A percentile compares a stretch with the other conserved stretches of the same genome.
Evolutionary conservation across 2,113 vertebrate species (phyloP).

Genomic region (Cynopterus brachyotis): DNA sequence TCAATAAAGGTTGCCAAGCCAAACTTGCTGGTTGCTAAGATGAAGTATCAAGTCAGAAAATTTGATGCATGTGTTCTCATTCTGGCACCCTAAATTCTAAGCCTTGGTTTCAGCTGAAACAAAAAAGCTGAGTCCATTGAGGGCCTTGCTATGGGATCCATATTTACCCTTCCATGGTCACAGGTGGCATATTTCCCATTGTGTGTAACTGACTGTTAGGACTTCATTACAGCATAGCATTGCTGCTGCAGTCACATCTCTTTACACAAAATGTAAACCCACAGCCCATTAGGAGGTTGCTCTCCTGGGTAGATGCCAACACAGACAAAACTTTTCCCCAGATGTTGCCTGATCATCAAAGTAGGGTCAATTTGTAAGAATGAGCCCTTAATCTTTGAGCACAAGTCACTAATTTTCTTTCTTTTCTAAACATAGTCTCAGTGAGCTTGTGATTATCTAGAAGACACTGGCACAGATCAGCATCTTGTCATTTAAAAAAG

Average conservation of each 20-base stretch:
- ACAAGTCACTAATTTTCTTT: background rate
- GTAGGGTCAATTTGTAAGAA: background rate
- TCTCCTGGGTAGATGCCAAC: background rate
- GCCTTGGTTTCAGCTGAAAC: background rate
- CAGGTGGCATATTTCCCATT: accelerated
- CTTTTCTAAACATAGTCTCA: background rate
- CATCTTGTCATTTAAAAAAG: background rate
- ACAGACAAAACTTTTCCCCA: too few relatives aligned
- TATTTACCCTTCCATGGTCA: background rate
- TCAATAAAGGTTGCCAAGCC: background rate
- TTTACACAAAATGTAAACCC: too few relatives aligned
- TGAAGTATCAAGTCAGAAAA: background rate
- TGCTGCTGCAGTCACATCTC: background rate
- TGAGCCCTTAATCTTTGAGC: background rate
- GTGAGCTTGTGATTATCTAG: background rate
- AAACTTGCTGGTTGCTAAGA: background rate
- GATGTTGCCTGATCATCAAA: background rate
- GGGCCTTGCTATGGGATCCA: background rate
- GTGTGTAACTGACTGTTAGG: background rate
- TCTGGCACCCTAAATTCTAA: background rate
- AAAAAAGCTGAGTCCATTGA: background rate
- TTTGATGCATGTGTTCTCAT: too few relatives aligned
- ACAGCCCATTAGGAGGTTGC: accelerated
- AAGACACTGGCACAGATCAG: background rate
- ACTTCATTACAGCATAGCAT: accelerated